These are phyloP conservation scores for Deroplatys truncata DNA, from an alignment of 2,888 invertebrate species.

Conservation along the genomic window DNA sequence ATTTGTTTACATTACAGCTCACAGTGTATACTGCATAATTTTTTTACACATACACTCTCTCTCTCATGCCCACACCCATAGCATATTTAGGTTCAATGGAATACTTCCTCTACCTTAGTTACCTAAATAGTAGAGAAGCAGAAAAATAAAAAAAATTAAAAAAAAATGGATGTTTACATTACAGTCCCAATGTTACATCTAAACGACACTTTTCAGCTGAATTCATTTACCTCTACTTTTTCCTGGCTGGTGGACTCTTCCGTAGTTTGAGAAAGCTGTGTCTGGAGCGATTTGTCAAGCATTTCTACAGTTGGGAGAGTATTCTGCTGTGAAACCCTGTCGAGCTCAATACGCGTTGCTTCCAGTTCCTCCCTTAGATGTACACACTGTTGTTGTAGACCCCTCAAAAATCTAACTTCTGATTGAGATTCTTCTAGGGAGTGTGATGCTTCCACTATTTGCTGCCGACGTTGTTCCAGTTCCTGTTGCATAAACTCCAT, in stretches of 20 bases:
- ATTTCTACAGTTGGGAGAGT: neutral
- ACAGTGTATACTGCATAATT: no score
- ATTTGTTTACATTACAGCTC: no score
- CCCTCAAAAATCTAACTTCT: constrained; percentile 2
- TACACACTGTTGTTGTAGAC: constrained; percentile 19
- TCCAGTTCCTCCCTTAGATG: constrained; percentile 15
- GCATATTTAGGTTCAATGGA: no score
- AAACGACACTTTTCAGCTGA: no score
- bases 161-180: no score
- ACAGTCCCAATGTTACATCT: no score
- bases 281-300: neutral
- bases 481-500: constrained; percentile 7
- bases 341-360: constrained; percentile 5
- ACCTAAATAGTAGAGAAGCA: no score
- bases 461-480: constrained; percentile 17
- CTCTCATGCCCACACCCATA: no score
- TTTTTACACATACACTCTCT: no score
- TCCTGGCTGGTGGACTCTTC: neutral
- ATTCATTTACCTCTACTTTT: neutral
- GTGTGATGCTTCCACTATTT: constrained; percentile 19
- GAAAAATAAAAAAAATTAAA: no score
- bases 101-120: no score
- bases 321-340: neutral
- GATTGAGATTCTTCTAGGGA: constrained; percentile 19
- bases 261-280: neutral